Conservation (phyloP, 2,113 vertebrate species). For the Pogonocichla stellata region DNA sequence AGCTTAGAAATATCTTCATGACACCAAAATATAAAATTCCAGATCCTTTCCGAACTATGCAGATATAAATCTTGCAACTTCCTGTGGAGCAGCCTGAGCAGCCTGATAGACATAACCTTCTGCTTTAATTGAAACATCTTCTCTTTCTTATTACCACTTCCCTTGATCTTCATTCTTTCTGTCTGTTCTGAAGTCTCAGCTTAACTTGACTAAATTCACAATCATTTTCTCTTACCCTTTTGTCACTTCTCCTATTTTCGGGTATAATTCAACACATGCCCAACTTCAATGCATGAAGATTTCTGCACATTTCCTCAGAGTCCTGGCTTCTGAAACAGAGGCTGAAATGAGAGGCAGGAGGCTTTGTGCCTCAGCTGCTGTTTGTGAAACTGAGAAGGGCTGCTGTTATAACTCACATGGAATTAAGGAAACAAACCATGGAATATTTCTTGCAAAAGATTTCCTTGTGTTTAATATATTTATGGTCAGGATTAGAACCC, state of each 20-base stretch:
- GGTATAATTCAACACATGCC: background rate
- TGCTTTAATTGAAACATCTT: background rate
- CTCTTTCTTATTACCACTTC: background rate
- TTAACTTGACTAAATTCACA: background rate
- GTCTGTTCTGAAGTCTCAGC: background rate
- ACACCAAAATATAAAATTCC: background rate
- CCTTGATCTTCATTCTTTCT: background rate
- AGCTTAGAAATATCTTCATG: background rate
- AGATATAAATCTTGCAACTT: background rate
- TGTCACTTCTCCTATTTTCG: background rate
- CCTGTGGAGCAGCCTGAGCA: background rate
- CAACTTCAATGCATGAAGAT: background rate
- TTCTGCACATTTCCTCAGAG: background rate
- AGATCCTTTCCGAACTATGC: background rate
- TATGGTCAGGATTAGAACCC: background rate
- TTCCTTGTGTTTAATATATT: background rate
- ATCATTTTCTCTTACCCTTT: background rate
- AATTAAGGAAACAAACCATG: background rate
- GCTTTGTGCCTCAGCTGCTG: background rate
- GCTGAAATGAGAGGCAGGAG: background rate
- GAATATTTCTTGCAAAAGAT: background rate
- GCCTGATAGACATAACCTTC: background rate
- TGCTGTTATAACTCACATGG: background rate
- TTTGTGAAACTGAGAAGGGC: background rate
- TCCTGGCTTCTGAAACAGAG: background rate